Conservation (phyloP, 2,888 invertebrate genomes). For the Rhagonycha lutea region DNA sequence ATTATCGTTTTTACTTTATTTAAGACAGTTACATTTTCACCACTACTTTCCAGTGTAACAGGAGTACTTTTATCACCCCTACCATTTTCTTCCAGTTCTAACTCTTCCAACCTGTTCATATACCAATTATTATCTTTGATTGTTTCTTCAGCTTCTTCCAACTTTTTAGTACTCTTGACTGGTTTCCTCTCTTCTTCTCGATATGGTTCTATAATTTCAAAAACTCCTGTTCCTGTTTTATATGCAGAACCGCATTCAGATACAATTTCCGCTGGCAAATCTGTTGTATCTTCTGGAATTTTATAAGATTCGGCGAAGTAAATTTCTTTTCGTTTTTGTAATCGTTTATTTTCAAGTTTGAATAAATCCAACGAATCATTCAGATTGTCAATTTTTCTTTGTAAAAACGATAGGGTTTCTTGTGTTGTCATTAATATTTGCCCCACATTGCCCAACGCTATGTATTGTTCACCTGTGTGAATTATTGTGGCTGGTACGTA, state of each 20-base stretch:
- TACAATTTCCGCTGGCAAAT: conserved; percentile 16
- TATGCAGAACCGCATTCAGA: conserved; percentile 10
- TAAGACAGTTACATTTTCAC: background rate
- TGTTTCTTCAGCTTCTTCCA: background rate
- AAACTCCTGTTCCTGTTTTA: conserved; percentile 13
- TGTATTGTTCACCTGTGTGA: conserved; percentile 21
- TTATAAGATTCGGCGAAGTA: background rate
- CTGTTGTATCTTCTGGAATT: background rate
- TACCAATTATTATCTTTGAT: background rate
- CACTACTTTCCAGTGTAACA: background rate
- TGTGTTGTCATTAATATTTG: conserved; percentile 17
- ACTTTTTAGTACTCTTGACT: background rate
- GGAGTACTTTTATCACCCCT: too few relatives aligned
- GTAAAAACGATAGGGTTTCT: conserved; percentile 12
- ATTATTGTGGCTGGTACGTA: conserved; percentile 18
- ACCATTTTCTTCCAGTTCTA: conserved; percentile 8
- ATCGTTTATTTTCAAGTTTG: conserved; percentile 1
- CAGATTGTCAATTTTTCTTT: conserved; percentile 9
- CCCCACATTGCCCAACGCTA: conserved; percentile 8
- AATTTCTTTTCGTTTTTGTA: conserved; percentile 7
- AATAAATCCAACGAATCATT: background rate
- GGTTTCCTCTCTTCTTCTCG: conserved; percentile 7
- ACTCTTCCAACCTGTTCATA: conserved; percentile 2
- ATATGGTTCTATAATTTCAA: conserved; percentile 17
- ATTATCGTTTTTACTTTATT: conserved; percentile 7